Evolutionary conservation across 2,797 vertebrate species (phyloP).

Genomic region (Lagodon rhomboides): DNA sequence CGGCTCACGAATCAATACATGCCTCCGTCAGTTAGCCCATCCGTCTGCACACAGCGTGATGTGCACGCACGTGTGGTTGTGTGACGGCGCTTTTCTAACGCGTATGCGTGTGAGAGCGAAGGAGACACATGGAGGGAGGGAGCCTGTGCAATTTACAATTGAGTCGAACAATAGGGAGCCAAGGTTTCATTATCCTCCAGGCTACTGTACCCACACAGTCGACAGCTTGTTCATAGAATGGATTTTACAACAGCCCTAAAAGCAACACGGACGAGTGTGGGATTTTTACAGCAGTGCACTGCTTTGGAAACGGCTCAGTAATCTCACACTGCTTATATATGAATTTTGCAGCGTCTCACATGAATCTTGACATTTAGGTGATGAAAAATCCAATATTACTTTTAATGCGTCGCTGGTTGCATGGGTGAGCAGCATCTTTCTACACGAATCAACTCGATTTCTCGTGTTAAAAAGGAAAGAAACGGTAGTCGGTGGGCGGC

Average conservation of each 20-base stretch:
- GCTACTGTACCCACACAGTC: conserved; percentile 56
- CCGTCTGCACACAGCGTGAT: conserved; percentile 14
- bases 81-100: not conserved
- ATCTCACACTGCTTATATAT: conserved; percentile 28
- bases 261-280: conserved; percentile 42
- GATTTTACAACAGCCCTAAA: conserved; percentile 61
- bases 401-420: conserved; percentile 17
- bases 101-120: not conserved
- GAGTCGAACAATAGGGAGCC: conserved; percentile 55
- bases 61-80: conserved; percentile 17
- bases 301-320: conserved; percentile 29
- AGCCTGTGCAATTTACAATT: conserved; percentile 45
- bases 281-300: conserved; percentile 36
- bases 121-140: conserved; percentile 14
- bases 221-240: conserved; percentile 66
- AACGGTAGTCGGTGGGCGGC: too few relatives aligned
- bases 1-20: conserved; percentile 58
- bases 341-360: conserved; percentile 41
- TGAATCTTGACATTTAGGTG: conserved; percentile 31
- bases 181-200: conserved; percentile 66
- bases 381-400: conserved; percentile 27
- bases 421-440: conserved; percentile 22
- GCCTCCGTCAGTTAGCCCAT: conserved; percentile 48
- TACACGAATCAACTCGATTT: conserved; percentile 7
- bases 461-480: rapidly evolving